phyloP scores from a whole-genome alignment of 2,797 vertebrate species.

The Halcyon leucocephala region DNA sequence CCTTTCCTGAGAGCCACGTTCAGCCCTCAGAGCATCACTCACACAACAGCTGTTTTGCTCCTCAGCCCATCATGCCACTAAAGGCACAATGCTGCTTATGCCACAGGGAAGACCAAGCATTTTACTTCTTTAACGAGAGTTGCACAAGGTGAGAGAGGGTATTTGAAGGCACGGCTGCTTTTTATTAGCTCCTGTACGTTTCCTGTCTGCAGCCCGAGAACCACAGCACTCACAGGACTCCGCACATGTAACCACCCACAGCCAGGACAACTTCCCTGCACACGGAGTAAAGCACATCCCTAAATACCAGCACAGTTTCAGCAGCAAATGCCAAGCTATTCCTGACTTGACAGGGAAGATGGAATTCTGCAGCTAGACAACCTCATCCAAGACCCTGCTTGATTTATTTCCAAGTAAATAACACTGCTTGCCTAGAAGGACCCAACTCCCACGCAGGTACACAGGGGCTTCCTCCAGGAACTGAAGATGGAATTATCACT shows the following conservation, averaged over 20 bases:
- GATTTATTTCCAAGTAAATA: background rate
- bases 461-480: background rate
- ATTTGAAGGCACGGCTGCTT: background rate
- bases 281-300: background rate
- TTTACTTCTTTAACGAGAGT: background rate
- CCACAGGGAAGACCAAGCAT: background rate
- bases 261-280: background rate
- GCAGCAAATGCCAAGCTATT: background rate
- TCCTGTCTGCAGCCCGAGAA: background rate
- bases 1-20: fast-evolving
- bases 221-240: fast-evolving
- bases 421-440: background rate
- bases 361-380: background rate
- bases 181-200: background rate
- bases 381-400: background rate
- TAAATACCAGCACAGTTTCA: background rate
- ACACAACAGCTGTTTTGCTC: too few relatives aligned
- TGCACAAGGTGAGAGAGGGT: too few relatives aligned
- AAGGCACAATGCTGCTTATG: background rate
- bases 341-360: background rate
- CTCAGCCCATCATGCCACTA: background rate
- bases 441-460: background rate
- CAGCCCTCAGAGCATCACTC: background rate
- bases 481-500: background rate
- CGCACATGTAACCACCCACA: background rate